Conservation (phyloP, 2,888 invertebrate species). For the Scaptomyza cyrtandrae region DNA sequence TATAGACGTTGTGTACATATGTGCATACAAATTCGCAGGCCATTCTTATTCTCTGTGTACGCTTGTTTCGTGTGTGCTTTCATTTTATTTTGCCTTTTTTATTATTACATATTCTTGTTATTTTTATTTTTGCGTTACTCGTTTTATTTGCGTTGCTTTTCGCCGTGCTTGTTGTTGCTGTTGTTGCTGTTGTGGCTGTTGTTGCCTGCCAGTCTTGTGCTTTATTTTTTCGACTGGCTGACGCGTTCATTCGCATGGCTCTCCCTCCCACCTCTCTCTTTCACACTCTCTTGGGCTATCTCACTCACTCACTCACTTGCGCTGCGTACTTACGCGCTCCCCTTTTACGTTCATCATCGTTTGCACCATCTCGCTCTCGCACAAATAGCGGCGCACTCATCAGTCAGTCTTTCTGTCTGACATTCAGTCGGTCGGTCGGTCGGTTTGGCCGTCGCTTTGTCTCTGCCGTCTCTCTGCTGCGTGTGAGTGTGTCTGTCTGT, state of each 20-base stretch:
- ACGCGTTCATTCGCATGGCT: constrained; percentile 59
- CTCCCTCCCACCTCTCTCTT: constrained; percentile 7
- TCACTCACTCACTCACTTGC: constrained; percentile 1
- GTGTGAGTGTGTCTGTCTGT: constrained; percentile 38
- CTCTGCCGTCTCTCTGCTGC: constrained; percentile 33
- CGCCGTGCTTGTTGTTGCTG: constrained; percentile 17
- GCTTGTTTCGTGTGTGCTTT: constrained; percentile 56
- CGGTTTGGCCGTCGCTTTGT: constrained; percentile 25
- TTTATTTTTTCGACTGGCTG: constrained; percentile 70
- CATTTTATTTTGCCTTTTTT: constrained; percentile 60
- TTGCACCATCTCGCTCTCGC: constrained; percentile 27
- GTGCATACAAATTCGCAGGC: constrained; percentile 65
- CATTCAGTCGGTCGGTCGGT: constrained; percentile 35
- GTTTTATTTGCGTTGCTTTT: constrained; percentile 58
- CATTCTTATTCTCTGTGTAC: constrained; percentile 47
- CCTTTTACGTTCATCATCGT: constrained; percentile 36
- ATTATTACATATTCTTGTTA: constrained; percentile 61
- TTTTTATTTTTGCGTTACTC: constrained; percentile 59
- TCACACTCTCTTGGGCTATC: not conserved
- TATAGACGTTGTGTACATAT: constrained; percentile 21
- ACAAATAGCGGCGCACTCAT: constrained; percentile 43
- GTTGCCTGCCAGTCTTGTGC: constrained; percentile 52
- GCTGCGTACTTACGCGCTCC: constrained; percentile 28
- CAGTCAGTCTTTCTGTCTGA: constrained; percentile 37
- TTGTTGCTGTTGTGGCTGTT: constrained; percentile 25